Base-by-base conservation (phyloP, 2,888 invertebrate species). In the Agrenia bidenticulata region DNA sequence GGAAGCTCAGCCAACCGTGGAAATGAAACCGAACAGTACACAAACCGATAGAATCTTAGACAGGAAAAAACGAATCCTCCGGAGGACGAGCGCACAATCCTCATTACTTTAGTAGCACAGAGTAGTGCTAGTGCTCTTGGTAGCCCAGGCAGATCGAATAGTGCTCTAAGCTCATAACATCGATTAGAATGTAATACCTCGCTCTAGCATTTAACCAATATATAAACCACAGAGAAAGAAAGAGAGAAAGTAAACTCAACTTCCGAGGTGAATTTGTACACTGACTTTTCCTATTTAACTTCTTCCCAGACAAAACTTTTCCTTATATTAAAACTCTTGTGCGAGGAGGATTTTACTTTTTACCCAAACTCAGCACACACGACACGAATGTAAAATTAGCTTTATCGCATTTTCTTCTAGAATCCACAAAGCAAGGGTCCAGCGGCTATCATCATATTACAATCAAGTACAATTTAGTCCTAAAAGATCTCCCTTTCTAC, bases 361-460 rank as follows among this genome's bases (percentile, higher is more conserved):
- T 45, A 17, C 15, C 45, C 45, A 15, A 4, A 4, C 5, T 45
- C 19, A 19, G 9, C 45, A 17, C 15, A 45, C 55, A 32, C 55
- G 55, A 55, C 55, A 26, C 26, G 55, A 55, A 55, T 55, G 19
- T 15, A 21, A 55, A 55, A 55, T 55, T 27, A 55, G 55, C 55
- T 32, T 27, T 19, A n/a, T 55, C 55, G 4, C 4, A 5, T 45
- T 19, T 45, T 15, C 15, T 15, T 15, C 39, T 15, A 15, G 39
- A 39, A 15, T 45, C 19, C 45, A 15, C 5, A 45, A 45, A 19
- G 19, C n/a, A 45, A n/a, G n/a, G 15, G 45, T 45, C 15, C 4
- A 39, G 39, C 39, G 39, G 9, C 39, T 15, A 39, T 39, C 39
- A 7, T 11, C 9, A 15, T 15, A 39, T 39, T 15, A 45, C 19